A percentile compares a stretch with the other conserved stretches of the same genome.
Conservation (phyloP, 2,797 vertebrate genomes). For the Chloroceryle inda region DNA sequence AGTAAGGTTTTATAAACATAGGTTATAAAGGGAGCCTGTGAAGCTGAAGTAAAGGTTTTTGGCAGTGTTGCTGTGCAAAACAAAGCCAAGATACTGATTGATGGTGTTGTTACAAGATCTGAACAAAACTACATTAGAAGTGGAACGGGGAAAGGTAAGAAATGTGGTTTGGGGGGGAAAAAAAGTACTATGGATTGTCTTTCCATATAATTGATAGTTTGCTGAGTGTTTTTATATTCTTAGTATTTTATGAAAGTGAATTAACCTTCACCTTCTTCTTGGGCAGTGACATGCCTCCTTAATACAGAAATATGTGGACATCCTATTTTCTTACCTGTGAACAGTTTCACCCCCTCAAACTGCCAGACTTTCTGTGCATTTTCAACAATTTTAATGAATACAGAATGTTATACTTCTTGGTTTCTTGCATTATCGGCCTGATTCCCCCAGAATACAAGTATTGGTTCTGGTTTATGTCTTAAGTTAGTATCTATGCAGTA, state of each 20-base stretch:
- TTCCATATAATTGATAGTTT: background rate
- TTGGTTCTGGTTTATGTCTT: background rate
- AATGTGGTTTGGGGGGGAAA: background rate
- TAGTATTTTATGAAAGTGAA: accelerated
- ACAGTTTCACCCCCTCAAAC: background rate
- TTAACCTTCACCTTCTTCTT: background rate
- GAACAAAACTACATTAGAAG: conserved; percentile 44
- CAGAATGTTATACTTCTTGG: background rate
- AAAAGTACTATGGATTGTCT: background rate
- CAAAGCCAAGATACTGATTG: conserved; percentile 90
- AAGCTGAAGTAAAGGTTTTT: conserved; percentile 88
- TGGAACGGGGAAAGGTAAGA: conserved; percentile 68
- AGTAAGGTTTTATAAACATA: conserved; percentile 63
- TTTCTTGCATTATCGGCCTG: background rate
- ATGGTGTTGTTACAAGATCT: conserved; percentile 78
- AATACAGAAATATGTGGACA: background rate
- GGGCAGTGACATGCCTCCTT: background rate
- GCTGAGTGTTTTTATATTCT: background rate
- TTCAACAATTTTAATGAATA: background rate
- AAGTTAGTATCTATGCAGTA: background rate
- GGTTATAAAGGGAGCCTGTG: conserved; percentile 84
- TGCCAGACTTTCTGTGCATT: background rate
- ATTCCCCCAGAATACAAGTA: background rate
- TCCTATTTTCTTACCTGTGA: background rate
- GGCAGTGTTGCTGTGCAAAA: conserved; percentile 83